Conservation (phyloP, 2,888 invertebrate species). For the Spicauda simplicius region DNA sequence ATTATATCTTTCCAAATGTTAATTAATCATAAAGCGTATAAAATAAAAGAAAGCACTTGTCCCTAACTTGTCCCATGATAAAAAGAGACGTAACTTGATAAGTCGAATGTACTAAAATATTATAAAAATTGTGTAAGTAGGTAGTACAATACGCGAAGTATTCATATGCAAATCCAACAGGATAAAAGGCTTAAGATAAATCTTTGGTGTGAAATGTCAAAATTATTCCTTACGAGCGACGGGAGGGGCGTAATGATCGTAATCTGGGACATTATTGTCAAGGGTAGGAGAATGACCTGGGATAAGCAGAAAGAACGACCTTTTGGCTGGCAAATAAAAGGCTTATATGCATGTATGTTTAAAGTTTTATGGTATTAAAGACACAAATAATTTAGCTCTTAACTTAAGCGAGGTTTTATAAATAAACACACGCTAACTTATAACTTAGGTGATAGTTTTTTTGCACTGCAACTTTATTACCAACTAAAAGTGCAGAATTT, state of each 20-base stretch:
- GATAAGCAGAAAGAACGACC: constrained; percentile 17
- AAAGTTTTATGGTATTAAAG: too few species aligned
- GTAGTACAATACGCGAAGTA: constrained; percentile 12
- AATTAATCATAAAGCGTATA: neutral
- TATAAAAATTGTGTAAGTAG: constrained; percentile 23
- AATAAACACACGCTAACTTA: too few species aligned
- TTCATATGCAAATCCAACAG: constrained; percentile 29
- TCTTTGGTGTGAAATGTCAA: constrained; percentile 27
- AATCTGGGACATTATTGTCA: constrained; percentile 31
- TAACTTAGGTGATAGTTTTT: too few species aligned
- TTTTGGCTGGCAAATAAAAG: constrained; percentile 2
- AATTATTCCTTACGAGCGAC: constrained; percentile 27
- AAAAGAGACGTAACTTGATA: constrained; percentile 4
- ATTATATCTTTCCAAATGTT: neutral
- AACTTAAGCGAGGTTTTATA: too few species aligned
- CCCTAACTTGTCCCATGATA: too few species aligned
- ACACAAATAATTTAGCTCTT: too few species aligned
- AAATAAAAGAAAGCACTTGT: neutral
- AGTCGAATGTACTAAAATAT: constrained; percentile 19
- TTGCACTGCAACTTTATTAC: too few species aligned
- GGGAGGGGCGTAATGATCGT: constrained; percentile 17
- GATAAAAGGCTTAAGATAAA: constrained; percentile 28
- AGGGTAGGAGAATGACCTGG: constrained; percentile 23
- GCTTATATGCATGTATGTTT: too few species aligned
- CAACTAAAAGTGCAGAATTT: too few species aligned